Evolutionary conservation across 92 coral and sea anemone species (phyloP).

Genomic region (Meandrina meandrites): DNA sequence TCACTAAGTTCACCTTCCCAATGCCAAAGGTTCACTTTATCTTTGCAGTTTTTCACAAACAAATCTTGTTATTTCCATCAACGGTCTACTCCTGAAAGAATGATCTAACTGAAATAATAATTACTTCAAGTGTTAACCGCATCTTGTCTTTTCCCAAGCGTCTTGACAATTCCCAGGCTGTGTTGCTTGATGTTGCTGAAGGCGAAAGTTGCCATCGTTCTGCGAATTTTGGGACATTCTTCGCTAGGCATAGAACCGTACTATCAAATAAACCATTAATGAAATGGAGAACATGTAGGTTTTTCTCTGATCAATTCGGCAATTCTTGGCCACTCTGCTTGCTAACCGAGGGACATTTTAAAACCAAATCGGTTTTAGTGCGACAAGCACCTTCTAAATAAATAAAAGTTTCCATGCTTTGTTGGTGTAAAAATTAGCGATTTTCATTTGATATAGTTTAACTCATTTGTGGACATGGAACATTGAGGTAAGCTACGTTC

Average conservation of each 20-base stretch:
- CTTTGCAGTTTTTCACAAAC: background rate
- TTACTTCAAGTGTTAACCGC: background rate
- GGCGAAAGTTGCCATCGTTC: background rate
- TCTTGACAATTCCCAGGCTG: background rate
- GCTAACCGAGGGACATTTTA: background rate
- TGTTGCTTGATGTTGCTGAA: background rate
- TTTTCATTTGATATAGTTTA: background rate
- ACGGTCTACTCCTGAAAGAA: background rate
- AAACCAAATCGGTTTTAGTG: background rate
- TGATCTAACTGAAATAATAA: background rate
- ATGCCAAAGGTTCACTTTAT: background rate
- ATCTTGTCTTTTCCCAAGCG: background rate
- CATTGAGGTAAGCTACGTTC: constrained; percentile 7
- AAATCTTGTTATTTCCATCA: background rate
- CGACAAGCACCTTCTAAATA: background rate
- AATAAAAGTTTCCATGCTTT: background rate
- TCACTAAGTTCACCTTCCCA: background rate
- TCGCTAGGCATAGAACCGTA: background rate
- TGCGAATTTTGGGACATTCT: background rate
- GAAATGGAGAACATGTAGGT: background rate
- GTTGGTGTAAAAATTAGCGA: background rate
- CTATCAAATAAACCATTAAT: background rate
- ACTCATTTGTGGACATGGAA: background rate
- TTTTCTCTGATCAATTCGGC: background rate
- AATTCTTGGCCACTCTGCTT: background rate